Base-by-base conservation (phyloP, 1,140 invertebrate species). In the Trinorchestia longiramus region DNA sequence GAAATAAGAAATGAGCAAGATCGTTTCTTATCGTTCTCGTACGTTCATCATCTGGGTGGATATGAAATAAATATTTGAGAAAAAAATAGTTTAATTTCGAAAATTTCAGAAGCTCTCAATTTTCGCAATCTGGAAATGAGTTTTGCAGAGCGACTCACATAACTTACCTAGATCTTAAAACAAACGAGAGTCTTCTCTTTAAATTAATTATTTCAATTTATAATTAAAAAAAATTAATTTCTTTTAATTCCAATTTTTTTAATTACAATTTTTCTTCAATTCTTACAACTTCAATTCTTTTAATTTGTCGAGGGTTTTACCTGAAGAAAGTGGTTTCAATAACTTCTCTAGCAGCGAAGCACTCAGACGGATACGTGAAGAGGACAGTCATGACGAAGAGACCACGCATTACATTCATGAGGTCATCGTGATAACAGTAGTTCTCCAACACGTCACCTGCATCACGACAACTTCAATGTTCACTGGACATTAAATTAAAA, bases 321-420 rank as follows among this genome's bases (percentile, higher is more conserved):
- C 92, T 45, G 96, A 97, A 96, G 95, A 97, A 97, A 44, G 97
- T 97, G 94, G 97, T 97, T 96, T 97, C 97, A 47, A 98, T 97
- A 96, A 99, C 99, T 97, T 99, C 98, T 97, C 98, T 97, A 28
- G 98, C 98, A n/a, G 99, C 99, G 97, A 99, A 99, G 97, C 98
- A 99, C 97, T 99, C 98, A 96, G 99, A 98, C 23, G 99, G 99
- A 97, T 98, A 99, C 15, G 99, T 99, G 44, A 99, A 97, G 95
- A 99, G 98, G 96, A 99, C 99, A 40, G 98, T 99, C 40, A 98
- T 97, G 95, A 98, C 98, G 97, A 99, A 99, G 95, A 98, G 97
- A n/a, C 99, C 97, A 96, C 99, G 97, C 36, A 98, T 98, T 87
- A 98, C 97, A 97, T 99, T 99, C 98, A 99, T 99, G 95, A 99